Conservation (phyloP, 2,888 invertebrate species). For the Ophion slaviceki region DNA sequence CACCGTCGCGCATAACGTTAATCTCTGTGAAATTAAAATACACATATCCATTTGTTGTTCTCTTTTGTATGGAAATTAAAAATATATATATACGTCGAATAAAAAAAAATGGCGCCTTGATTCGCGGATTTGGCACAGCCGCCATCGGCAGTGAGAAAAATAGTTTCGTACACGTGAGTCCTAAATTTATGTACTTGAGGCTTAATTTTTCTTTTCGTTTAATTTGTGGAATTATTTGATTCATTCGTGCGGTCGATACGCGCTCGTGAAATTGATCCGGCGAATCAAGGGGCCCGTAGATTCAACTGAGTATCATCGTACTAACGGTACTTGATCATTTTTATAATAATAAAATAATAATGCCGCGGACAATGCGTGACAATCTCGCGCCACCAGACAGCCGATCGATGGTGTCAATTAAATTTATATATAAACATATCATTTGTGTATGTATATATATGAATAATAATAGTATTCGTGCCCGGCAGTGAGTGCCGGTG, state of each 20-base stretch:
- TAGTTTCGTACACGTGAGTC: no score
- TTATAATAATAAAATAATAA: constrained; percentile 29
- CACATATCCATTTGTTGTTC: constrained; percentile 35
- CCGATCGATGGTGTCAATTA: constrained; percentile 75
- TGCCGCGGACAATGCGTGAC: constrained; percentile 46
- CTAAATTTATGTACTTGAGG: no score
- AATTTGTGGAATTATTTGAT: background rate
- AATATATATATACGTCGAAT: background rate
- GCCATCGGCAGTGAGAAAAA: no score
- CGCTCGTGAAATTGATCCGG: constrained; percentile 1
- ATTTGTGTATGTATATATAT: constrained; percentile 63
- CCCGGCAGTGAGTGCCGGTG: constrained; percentile 72
- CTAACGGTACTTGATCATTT: constrained; percentile 27
- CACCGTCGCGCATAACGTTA: constrained; percentile 58
- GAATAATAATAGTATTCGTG: constrained; percentile 63
- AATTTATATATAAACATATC: constrained; percentile 63
- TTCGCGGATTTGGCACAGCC: constrained; percentile 14
- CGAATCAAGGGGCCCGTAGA: constrained; percentile 41
- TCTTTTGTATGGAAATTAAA: constrained; percentile 15
- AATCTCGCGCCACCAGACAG: constrained; percentile 77
- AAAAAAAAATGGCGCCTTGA: constrained; percentile 32
- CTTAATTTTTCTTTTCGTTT: no score
- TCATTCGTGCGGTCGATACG: no score
- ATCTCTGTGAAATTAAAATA: constrained; percentile 64
- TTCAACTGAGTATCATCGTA: constrained; percentile 34